Evolutionary conservation across 2,888 invertebrate species (phyloP).

Genomic region (Himalopsyche japonica): DNA sequence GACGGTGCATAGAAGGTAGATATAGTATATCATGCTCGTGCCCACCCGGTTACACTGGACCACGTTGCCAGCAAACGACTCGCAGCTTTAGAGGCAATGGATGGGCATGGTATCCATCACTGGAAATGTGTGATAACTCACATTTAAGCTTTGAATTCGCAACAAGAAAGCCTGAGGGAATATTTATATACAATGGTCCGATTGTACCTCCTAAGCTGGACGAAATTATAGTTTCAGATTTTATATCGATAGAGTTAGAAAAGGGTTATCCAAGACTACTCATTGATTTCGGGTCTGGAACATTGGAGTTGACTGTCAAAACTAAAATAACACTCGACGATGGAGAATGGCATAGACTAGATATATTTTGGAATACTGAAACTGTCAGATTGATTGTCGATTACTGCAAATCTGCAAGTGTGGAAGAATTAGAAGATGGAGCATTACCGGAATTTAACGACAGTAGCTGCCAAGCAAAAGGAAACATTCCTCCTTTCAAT

Average conservation of each 20-base stretch:
- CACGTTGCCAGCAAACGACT: conserved; percentile 63
- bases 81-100: conserved; percentile 60
- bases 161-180: conserved; percentile 55
- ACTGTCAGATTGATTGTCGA: conserved; percentile 58
- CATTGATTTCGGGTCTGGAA: conserved; percentile 60
- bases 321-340: conserved; percentile 53
- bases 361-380: conserved; percentile 59
- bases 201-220: conserved; percentile 52
- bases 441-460: conserved; percentile 52
- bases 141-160: conserved; percentile 63
- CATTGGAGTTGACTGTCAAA: conserved; percentile 48
- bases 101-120: conserved; percentile 64
- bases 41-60: conserved; percentile 59
- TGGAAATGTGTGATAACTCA: conserved; percentile 61
- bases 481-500: conserved; percentile 57
- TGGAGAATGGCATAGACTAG: conserved; percentile 65
- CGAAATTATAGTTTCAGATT: conserved; percentile 53
- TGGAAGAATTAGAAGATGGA: conserved; percentile 52
- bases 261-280: conserved; percentile 56
- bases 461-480: conserved; percentile 53
- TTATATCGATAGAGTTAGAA: conserved; percentile 59
- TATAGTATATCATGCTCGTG: conserved; percentile 65
- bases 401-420: conserved; percentile 52
- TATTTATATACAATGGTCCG: conserved; percentile 66
- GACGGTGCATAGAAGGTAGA: conserved; percentile 73